Base-by-base conservation (phyloP, 2,888 invertebrate genomes). In the Caenorhabditis macrosperma region DNA sequence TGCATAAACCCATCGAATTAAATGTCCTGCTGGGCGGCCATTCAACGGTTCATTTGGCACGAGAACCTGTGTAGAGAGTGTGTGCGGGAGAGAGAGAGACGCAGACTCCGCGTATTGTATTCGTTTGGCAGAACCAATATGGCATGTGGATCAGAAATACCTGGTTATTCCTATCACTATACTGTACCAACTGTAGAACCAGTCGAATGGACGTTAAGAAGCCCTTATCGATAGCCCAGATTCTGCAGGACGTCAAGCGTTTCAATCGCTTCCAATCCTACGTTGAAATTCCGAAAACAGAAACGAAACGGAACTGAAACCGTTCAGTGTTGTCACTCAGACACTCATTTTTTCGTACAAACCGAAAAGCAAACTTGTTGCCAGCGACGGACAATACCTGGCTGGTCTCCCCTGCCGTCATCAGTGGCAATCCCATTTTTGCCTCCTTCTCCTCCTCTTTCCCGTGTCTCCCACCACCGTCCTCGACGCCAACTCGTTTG, bases 11-110 rank as follows among this genome's bases (percentile, higher is more conserved):
- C 48, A 63, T 63, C 63, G 48, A 50, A 63, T 48, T 22, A 63
- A 20, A 48, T 33, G 63, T 63, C 63, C 48, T 63, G 63, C 63
- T 30, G 63, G 28, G 22, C 63, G 50, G 46, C 63, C 50, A 63
- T 63, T 63, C 63, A 63, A 26, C 63, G 63, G 63, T 63, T 50
- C 63, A 63, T 63, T 63, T 26, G 63, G 33, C 63, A 63, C 63
- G 63, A 28, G 63, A 48, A 63, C 50, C 63, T n/a, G n/a, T n/a
- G n/a, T n/a, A n/a, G 33, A 2, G 30, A 63, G 15, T 50, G 17
- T 33, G 22, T 17, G 22, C 26, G 28, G 10, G 17, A 7, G 22
- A 46, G 1, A 1, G 22, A 22, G 48, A 63, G 50, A 63, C 22
- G 61, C 61, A 61, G 46, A 33, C 12, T 4, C 20, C 3, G 6